These are phyloP conservation scores for Xyrauchen texanus DNA, from an alignment of 2,113 vertebrate genomes.

Conservation along the genomic window DNA sequence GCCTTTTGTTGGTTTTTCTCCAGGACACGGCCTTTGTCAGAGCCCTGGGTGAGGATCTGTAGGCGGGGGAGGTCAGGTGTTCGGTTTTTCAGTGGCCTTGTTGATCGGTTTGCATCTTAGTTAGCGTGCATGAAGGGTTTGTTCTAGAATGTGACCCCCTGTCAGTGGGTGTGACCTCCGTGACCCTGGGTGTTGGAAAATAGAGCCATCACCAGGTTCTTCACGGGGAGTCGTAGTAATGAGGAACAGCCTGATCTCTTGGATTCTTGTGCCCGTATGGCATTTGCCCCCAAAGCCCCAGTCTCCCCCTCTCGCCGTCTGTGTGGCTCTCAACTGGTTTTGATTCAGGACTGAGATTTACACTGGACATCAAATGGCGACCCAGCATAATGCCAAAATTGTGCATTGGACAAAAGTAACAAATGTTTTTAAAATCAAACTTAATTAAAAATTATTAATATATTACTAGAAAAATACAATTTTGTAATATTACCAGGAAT, in stretches of 20 bases:
- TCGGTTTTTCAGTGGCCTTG: not conserved
- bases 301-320: conserved; percentile 9
- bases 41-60: conserved; percentile 7
- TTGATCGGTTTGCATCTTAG: not conserved
- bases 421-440: too few species aligned
- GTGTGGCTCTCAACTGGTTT: too few species aligned
- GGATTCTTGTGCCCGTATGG: conserved; percentile 71
- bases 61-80: conserved; percentile 22
- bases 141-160: conserved; percentile 50
- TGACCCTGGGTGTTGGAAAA: conserved; percentile 43
- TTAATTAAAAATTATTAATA: too few species aligned
- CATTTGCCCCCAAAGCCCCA: conserved; percentile 61
- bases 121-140: conserved; percentile 14
- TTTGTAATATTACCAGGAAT: too few species aligned
- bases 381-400: too few species aligned
- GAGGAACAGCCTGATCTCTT: conserved; percentile 77
- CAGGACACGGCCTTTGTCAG: conserved; percentile 1
- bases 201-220: conserved; percentile 53
- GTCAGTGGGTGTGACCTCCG: conserved; percentile 32
- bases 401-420: too few species aligned
- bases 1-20: conserved; percentile 33
- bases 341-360: too few species aligned
- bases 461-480: too few species aligned
- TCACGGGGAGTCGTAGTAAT: conserved; percentile 57
- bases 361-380: too few species aligned